Evolutionary conservation across 2,888 invertebrate species (phyloP).

Genomic region (Calliopum simillimum): DNA sequence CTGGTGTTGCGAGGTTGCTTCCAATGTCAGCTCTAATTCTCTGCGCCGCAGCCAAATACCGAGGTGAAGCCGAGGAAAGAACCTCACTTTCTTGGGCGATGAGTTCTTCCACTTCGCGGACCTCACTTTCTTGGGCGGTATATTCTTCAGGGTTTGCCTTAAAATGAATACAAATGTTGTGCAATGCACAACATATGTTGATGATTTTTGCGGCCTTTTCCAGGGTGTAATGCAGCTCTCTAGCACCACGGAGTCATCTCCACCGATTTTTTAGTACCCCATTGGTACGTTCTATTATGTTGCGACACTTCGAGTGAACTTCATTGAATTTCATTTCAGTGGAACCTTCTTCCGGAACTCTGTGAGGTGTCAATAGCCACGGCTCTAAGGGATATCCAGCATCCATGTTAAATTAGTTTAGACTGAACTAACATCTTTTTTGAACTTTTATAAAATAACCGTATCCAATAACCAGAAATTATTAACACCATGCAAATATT

Average conservation of each 20-base stretch:
- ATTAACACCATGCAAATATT: too few species aligned
- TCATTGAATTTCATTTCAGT: constrained; percentile 25
- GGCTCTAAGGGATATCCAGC: constrained; percentile 32
- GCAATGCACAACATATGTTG: constrained; percentile 21
- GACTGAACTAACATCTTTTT: too few species aligned
- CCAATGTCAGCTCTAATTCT: constrained; percentile 22
- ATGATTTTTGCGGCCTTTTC: constrained; percentile 14
- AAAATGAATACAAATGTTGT: constrained; percentile 23
- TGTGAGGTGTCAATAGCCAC: constrained; percentile 25
- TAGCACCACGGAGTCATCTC: constrained; percentile 25
- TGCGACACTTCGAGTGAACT: constrained; percentile 32
- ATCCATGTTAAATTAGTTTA: constrained; percentile 8
- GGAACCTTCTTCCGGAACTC: constrained; percentile 15
- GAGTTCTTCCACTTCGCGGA: background rate
- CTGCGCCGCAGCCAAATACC: constrained; percentile 25
- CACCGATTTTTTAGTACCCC: constrained; percentile 24
- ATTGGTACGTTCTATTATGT: constrained; percentile 26
- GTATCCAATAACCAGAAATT: too few species aligned
- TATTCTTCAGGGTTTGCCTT: background rate
- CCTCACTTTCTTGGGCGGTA: background rate
- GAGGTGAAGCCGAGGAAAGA: background rate
- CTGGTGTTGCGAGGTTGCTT: constrained; percentile 20
- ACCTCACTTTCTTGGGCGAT: background rate
- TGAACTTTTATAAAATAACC: too few species aligned
- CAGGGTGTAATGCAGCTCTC: constrained; percentile 11